Evolutionary conservation across 2,888 invertebrate genomes (phyloP), one percentile per base, ranked within the genome.

Genomic region (Meteorus colon): DNA sequence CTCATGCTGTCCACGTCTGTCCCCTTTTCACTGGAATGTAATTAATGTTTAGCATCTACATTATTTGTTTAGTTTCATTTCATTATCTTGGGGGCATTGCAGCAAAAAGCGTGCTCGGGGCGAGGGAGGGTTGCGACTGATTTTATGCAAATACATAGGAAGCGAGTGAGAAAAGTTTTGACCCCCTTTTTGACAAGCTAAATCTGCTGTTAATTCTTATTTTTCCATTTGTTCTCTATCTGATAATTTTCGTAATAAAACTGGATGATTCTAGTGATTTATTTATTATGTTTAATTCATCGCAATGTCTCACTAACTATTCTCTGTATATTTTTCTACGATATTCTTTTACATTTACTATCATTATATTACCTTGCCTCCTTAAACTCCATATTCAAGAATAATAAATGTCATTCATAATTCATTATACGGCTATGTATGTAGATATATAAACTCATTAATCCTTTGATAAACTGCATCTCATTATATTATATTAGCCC

Each of bases 31-130:
- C 31, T 24, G 81, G 87, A 86, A 85, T 83, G 85, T 87, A 87
- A 87, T 88, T 88, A 87, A 87, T 87, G 86, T 87, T 86, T 85
- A 87, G 86, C 88, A 85, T 87, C 88, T 86, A 85, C 87, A 87
- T 88, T 88, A 88, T 88, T 88, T 88, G 88, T 88, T 88, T 88
- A 87, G 87, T 87, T 87, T 88, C 87, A 86, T 87, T 88, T 87
- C 85, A 88, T 87, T 87, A 87, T 87, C 86, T 85, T 84, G 85
- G 82, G 82, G 84, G 84, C 31, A 6, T 83, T 84, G 83, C 80
- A 82, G 84, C 63, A 41, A 24, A 45, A 63, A 59, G 14, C 27
- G 12, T 24, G 27, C 24, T 31, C 8, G 55, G 16, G 16, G 48
- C 12, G 76, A n/a, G 34, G 29, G 73, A 45, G 75, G 74, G 48